phyloP scores from a whole-genome alignment of 1,140 invertebrate species.

The Zaprionus taronus region DNA sequence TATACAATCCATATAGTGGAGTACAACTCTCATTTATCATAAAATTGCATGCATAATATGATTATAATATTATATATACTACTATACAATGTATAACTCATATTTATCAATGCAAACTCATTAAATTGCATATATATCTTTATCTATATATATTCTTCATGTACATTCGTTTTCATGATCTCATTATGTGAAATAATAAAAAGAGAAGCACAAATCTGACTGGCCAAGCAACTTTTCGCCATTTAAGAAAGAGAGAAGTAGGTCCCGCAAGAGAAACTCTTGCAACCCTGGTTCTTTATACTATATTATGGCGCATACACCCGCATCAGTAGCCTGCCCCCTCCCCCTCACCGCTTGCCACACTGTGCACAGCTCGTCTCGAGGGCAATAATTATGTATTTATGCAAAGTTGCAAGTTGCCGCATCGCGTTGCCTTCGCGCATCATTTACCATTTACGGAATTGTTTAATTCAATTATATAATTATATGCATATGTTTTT shows the following conservation, averaged over 20 bases:
- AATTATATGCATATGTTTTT: conserved; percentile 61
- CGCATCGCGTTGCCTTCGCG: conserved; percentile 60
- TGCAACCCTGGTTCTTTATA: not conserved
- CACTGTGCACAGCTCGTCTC: conserved; percentile 2
- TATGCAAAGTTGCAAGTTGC: conserved; percentile 61
- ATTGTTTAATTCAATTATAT: conserved; percentile 82
- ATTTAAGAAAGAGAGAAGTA: not conserved
- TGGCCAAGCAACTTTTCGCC: not conserved
- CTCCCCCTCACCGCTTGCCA: not conserved
- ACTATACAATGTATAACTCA: not conserved
- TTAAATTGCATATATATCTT: not conserved
- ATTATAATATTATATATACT: no score
- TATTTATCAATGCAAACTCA: not conserved
- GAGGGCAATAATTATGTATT: conserved; percentile 70
- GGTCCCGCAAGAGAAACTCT: not conserved
- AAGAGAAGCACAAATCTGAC: not conserved
- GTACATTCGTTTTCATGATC: no score
- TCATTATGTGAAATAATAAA: not conserved
- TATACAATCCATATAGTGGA: no score
- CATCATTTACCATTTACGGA: conserved; percentile 81
- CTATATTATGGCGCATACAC: not conserved
- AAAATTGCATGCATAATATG: no score
- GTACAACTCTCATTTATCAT: no score
- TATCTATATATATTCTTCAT: not conserved
- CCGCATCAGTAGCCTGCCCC: not conserved